Evolutionary conservation across 2,888 invertebrate genomes (phyloP), one percentile per base, ranked within the genome.

Genomic region (Drosophila mulleri): DNA sequence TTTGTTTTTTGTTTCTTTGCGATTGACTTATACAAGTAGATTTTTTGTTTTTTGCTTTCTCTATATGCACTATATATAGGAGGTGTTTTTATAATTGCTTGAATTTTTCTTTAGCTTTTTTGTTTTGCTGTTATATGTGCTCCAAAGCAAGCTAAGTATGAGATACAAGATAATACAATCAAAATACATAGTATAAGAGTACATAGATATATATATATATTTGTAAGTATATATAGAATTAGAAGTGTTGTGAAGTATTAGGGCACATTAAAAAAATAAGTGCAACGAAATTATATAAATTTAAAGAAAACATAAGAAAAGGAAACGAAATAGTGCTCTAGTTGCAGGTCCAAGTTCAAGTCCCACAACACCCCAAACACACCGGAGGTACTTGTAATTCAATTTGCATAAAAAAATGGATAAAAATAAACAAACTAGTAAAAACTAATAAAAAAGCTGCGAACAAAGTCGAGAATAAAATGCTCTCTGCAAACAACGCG

Each of bases 111-210:
- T 84, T 78, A 80, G 72, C 87, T 73, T 77, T 78, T 80, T 75
- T 82, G 60, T 87, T 82, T 84, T 89, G 91, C 83, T 87, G 90
- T 89, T 91, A 18, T 91, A 86, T 90, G 93, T 92, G 93, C 92
- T 92, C 93, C 92, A 92, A 92, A 92, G 92, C 93, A 92, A 92
- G 92, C 92, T 92, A 92, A 91, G 90, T 92, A 92, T 92, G 92
- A 92, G 89, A 92, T 92, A 91, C 89, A 92, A 90, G 90, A 92
- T 91, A 88, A 85, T 86, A 91, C 80, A 90, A 82, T 90, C 80
- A 89, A 88, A 90, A 82, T 85, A 85, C 89, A 78, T 80, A 87
- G 83, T 87, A 81, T 81, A 87, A 75, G 65, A 67, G 59, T 83
- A 80, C 64, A 72, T 66, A 65, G 67, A 68, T 39, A 63, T 78